Base-by-base conservation (phyloP, 2,888 invertebrate species). In the Eristalinus aeneus region DNA sequence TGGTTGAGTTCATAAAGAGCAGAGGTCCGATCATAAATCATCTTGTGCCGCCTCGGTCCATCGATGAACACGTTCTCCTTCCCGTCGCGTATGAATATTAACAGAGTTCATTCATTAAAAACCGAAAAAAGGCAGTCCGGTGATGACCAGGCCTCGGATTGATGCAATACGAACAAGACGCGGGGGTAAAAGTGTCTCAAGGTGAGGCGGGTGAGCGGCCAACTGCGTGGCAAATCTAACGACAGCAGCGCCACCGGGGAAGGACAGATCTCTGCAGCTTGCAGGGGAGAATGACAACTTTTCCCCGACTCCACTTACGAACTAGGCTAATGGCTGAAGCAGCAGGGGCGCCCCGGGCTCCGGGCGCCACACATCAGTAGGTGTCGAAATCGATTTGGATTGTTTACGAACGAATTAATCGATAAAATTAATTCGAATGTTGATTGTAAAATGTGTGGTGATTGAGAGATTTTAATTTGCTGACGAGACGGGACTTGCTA, bases 21-120 rank as follows among this genome's bases (percentile, higher is more conserved):
- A 72, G 72, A 76, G 81, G 63, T 34, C 63, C 31, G 86, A 46
- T 74, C 82, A 78, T 86, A 86, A 86, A 86, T 86, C 86, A 86
- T 86, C 31, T 74, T 77, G 27, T 46, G 81, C 64, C 67, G 39
- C 69, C 1, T 46, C 46, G 46, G n/a, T 46, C 46, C 46, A 46
- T 46, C 46, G 46, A 46, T 46, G 46, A 16, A 23, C 22, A 56
- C 56, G 56, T 22, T 23, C 23, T 22, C 11, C 23, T 56, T 22
- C 2, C 23, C 23, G 16, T 78, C 36, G 65, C 72, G 60, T 85
- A 69, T 82, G 82, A 86, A 86, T 82, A 86, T 86, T 81, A 86
- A 77, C 64, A 16, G 73, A 56, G 46, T 86, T 78, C 86, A 86
- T 77, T 86, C 77, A 86, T 86, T 77, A 86, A 46, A 46, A 46